A percentile compares a stretch with the other conserved stretches of the same genome.
Evolutionary conservation across 1,140 invertebrate species (phyloP).

Genomic region (Dreissena polymorpha): DNA sequence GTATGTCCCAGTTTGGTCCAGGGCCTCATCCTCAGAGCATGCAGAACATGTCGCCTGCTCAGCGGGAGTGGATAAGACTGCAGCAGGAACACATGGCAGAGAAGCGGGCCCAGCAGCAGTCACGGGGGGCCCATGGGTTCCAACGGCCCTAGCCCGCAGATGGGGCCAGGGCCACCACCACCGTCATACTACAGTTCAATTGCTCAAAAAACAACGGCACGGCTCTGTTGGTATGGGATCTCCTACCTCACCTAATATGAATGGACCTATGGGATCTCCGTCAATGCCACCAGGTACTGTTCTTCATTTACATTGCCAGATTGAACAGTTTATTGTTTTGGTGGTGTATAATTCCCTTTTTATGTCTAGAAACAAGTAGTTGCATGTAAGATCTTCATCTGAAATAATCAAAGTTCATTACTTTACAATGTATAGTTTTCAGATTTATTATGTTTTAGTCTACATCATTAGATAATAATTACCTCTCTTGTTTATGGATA

Average conservation of each 20-base stretch:
- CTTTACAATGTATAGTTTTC: too few relatives aligned
- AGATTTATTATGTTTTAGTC: too few relatives aligned
- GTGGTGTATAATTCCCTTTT: too few relatives aligned
- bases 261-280: constrained; percentile 69
- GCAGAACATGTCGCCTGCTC: constrained; percentile 75
- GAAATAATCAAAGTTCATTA: too few relatives aligned
- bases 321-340: too few relatives aligned
- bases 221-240: constrained; percentile 62
- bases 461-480: too few relatives aligned
- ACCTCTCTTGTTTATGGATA: too few relatives aligned
- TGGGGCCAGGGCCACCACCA: constrained; percentile 63
- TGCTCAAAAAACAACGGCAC: constrained; percentile 70
- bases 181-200: constrained; percentile 76
- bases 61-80: constrained; percentile 89
- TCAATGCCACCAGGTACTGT: constrained; percentile 62
- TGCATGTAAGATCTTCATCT: too few relatives aligned
- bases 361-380: too few relatives aligned
- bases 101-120: constrained; percentile 75
- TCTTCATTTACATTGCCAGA: too few relatives aligned
- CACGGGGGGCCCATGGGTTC: constrained; percentile 63
- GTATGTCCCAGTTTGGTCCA: constrained; percentile 70
- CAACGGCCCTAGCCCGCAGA: constrained; percentile 41
- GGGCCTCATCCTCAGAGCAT: constrained; percentile 66
- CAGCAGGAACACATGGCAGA: constrained; percentile 82
- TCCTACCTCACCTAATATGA: constrained; percentile 74